Conservation (phyloP, 1,140 invertebrate species). For the Samia ricini region DNA sequence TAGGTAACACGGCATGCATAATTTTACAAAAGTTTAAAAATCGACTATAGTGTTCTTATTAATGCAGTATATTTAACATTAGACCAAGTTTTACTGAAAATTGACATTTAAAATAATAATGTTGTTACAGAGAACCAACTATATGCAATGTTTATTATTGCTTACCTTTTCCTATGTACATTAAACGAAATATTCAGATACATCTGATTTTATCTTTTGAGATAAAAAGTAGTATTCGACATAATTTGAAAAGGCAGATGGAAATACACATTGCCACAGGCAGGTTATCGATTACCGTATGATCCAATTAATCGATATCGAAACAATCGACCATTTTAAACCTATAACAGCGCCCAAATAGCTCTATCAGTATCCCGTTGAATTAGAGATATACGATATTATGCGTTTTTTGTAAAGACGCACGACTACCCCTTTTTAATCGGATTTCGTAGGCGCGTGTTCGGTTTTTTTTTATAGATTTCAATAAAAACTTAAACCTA, state of each 20-base stretch:
- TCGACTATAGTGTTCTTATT: not conserved
- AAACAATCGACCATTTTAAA: constrained; percentile 61
- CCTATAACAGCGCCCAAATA: constrained; percentile 60
- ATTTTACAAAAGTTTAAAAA: not conserved
- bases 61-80: not conserved
- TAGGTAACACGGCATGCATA: not conserved
- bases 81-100: no score
- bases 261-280: constrained; percentile 59
- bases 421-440: constrained; percentile 73
- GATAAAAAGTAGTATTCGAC: constrained; percentile 34
- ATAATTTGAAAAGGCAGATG: constrained; percentile 60
- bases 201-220: not conserved
- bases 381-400: constrained; percentile 68
- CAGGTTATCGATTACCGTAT: constrained; percentile 72
- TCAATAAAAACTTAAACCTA: constrained; percentile 67
- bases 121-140: not conserved
- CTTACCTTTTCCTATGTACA: no score
- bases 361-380: constrained; percentile 67
- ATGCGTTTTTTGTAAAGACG: constrained; percentile 57
- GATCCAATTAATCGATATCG: constrained; percentile 75
- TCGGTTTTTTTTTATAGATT: constrained; percentile 47
- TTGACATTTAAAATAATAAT: not conserved
- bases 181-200: no score
- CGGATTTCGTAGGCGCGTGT: constrained; percentile 71
- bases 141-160: not conserved